Evolutionary conservation across 2,797 vertebrate species (phyloP).

Genomic region (Artibeus lituratus): DNA sequence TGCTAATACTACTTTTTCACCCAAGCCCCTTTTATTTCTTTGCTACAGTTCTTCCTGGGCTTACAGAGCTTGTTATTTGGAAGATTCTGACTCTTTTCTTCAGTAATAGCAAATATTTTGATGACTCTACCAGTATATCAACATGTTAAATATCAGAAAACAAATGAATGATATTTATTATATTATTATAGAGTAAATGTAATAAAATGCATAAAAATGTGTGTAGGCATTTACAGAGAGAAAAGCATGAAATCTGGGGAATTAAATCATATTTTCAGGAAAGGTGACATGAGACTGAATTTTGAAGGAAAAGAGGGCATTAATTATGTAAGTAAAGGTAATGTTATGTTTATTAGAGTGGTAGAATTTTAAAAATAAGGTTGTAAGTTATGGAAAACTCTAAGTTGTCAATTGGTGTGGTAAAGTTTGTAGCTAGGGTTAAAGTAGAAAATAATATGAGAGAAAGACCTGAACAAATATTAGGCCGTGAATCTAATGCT

Average conservation of each 20-base stretch:
- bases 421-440: not conserved
- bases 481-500: not conserved
- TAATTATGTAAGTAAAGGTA: not conserved
- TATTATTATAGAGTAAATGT: not conserved
- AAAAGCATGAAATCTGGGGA: not conserved
- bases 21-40: not conserved
- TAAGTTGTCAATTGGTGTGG: not conserved
- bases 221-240: not conserved
- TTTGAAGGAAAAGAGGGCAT: not conserved
- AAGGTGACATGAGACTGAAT: not conserved
- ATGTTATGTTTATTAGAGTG: not conserved
- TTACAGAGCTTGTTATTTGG: not conserved
- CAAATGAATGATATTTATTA: not conserved
- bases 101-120: not conserved
- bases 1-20: not conserved
- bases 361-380: not conserved
- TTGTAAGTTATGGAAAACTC: not conserved
- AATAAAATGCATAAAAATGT: not conserved
- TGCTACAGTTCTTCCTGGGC: not conserved
- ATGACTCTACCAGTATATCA: not conserved
- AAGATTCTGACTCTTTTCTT: not conserved
- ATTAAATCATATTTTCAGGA: not conserved
- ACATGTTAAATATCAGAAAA: not conserved
- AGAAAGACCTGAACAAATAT: not conserved
- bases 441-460: not conserved